Percentiles rank a stretch among this genome's conserved stretches.
These are phyloP conservation scores for Acrobeloides nanus DNA, from an alignment of 2,888 invertebrate species.

Conservation along the genomic window DNA sequence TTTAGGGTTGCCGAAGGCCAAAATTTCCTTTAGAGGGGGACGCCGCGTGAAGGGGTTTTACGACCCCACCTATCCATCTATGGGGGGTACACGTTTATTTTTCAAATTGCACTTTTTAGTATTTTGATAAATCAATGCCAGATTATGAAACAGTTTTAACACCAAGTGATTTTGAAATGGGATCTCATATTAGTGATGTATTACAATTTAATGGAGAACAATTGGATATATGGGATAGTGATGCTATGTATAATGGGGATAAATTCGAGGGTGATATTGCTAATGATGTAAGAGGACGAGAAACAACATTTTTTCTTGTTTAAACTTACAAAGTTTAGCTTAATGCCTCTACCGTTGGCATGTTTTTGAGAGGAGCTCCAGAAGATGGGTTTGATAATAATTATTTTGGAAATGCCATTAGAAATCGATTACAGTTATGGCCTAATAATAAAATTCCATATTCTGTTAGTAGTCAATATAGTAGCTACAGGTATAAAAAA, in stretches of 20 bases:
- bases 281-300: conserved; percentile 35
- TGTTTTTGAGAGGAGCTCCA: conserved; percentile 40
- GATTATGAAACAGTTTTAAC: conserved; percentile 50
- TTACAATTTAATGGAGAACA: conserved; percentile 23
- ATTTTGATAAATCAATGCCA: conserved; percentile 26
- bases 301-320: background rate
- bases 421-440: conserved; percentile 50
- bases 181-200: conserved; percentile 13
- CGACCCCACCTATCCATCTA: too few relatives aligned
- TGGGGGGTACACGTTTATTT: background rate
- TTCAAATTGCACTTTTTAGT: conserved; percentile 17
- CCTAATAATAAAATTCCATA: conserved; percentile 47
- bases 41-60: too few relatives aligned
- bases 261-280: conserved; percentile 53
- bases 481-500: conserved; percentile 41
- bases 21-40: too few relatives aligned
- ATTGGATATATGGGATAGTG: conserved; percentile 45
- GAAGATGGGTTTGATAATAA: conserved; percentile 19
- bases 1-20: too few relatives aligned
- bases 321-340: conserved; percentile 26
- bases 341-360: conserved; percentile 40
- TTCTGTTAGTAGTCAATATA: conserved; percentile 49
- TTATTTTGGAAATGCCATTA: conserved; percentile 45
- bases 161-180: conserved; percentile 35
- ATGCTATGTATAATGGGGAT: conserved; percentile 47